Evolutionary conservation across 2,797 vertebrate genomes (phyloP).

Genomic region (Perodicticus potto): DNA sequence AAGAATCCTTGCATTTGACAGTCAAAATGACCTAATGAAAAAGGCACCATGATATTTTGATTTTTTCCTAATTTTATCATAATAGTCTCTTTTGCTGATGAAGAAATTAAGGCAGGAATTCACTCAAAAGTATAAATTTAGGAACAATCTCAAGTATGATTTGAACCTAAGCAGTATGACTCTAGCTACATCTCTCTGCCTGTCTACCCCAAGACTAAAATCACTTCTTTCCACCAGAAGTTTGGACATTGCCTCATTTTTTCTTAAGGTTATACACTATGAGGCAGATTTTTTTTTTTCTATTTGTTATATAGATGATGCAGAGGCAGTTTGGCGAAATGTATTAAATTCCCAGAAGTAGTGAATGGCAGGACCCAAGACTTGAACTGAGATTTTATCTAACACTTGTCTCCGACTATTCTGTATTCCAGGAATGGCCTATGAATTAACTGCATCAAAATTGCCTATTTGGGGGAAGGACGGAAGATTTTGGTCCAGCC

Average conservation of each 20-base stretch:
- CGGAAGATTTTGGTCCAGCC: not conserved
- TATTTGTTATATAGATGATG: too few relatives aligned
- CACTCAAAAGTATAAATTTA: not conserved
- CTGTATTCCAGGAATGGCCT: not conserved
- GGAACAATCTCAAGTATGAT: not conserved
- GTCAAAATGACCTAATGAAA: not conserved
- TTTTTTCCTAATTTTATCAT: not conserved
- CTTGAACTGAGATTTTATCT: slow-evolving; percentile 6
- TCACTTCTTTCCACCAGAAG: not conserved
- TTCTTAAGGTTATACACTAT: not conserved
- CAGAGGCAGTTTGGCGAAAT: not conserved
- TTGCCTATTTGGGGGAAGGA: accelerated
- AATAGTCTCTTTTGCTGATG: not conserved
- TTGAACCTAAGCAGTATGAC: not conserved
- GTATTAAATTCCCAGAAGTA: not conserved
- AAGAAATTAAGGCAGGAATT: not conserved
- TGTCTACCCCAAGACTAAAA: not conserved
- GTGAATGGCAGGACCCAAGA: not conserved
- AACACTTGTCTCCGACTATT: not conserved
- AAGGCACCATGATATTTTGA: not conserved
- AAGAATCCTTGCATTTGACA: not conserved
- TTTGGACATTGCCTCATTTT: not conserved
- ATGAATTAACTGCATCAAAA: not conserved
- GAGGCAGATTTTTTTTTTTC: not conserved
- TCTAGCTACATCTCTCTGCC: not conserved